Evolutionary conservation across 2,113 vertebrate genomes (phyloP).

Genomic region (Pachypanchax playfairii): DNA sequence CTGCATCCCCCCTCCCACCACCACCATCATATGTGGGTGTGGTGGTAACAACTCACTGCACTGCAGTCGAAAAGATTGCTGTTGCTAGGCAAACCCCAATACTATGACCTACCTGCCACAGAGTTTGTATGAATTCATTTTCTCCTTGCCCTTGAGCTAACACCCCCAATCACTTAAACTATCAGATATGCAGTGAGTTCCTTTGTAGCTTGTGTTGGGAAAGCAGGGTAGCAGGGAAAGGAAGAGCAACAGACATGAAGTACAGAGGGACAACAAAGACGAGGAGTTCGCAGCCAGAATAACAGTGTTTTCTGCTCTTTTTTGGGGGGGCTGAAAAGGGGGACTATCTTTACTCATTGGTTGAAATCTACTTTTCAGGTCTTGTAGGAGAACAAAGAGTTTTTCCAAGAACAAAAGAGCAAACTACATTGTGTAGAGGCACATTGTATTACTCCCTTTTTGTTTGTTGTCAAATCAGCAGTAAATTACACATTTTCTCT

Average conservation of each 20-base stretch:
- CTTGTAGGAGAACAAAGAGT: slow-evolving; percentile 62
- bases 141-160: slow-evolving; percentile 17
- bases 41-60: slow-evolving; percentile 72
- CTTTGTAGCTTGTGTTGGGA: slow-evolving; percentile 37
- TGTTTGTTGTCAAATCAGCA: slow-evolving; percentile 16
- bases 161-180: slow-evolving; percentile 21
- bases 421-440: slow-evolving; percentile 46
- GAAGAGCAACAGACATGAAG: slow-evolving; percentile 53
- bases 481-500: slow-evolving; percentile 57
- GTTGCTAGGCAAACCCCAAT: slow-evolving; percentile 71
- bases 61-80: slow-evolving; percentile 68
- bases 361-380: slow-evolving; percentile 45
- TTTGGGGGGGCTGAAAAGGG: slow-evolving; percentile 55
- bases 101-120: slow-evolving; percentile 60
- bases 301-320: slow-evolving; percentile 60
- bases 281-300: slow-evolving; percentile 61
- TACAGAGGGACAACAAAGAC: slow-evolving; percentile 45
- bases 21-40: slow-evolving; percentile 67
- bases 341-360: slow-evolving; percentile 52
- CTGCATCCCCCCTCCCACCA: too few species aligned
- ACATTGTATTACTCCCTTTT: slow-evolving; percentile 14
- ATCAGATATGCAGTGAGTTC: slow-evolving; percentile 43
- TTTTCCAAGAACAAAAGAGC: slow-evolving; percentile 51
- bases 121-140: slow-evolving; percentile 53
- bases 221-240: slow-evolving; percentile 22